Base-by-base conservation (phyloP, 1,140 invertebrate species). In the Aethina tumida region DNA sequence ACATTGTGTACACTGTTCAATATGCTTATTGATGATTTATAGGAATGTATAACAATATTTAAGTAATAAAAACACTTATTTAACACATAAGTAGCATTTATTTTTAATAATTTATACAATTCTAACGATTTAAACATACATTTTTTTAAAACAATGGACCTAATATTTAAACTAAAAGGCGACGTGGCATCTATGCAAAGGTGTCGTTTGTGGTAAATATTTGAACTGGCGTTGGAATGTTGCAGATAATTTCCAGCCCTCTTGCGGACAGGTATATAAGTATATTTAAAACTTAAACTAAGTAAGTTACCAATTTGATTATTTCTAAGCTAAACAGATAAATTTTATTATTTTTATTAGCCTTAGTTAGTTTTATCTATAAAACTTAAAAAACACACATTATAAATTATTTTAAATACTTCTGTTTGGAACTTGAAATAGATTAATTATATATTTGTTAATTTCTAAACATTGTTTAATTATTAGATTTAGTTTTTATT, bases 191-290 rank as follows among this genome's bases (percentile, higher is more conserved):
- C n/a, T n/a, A n/a, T n/a, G n/a, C n/a, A n/a, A n/a, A n/a, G n/a
- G n/a, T n/a, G 19, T 16, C 26, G 35, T 36, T 29, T 43, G 24
- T 22, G 22, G 27, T 35, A 37, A 14, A 38, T 35, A 41, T 44
- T 37, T 39, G 37, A 48, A 41, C 27, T 31, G 39, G 17, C 37
- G 35, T 38, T 41, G 47, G 47, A 45, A 45, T 45, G 47, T 35
- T 26, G 9, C 12, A 12, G 5, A 14, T 4, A 31, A 14, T 31
- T 2, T 2, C 15, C n/a, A 13, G 44, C 35, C 35, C 34, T 39
- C 48, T 43, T 16, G n/a, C 26, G 41, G 25, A 13, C 34, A 50
- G 48, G 48, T 50, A 35, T 8, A 4, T 14, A 35, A 43, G 7
- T 16, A 21, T 10, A 16, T 8, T 1, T 8, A 35, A 34, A 45